A percentile compares a stretch with the other conserved stretches of the same genome.
Evolutionary conservation across 1,140 invertebrate genomes (phyloP).

Genomic region (Diachasmimorpha longicaudata): DNA sequence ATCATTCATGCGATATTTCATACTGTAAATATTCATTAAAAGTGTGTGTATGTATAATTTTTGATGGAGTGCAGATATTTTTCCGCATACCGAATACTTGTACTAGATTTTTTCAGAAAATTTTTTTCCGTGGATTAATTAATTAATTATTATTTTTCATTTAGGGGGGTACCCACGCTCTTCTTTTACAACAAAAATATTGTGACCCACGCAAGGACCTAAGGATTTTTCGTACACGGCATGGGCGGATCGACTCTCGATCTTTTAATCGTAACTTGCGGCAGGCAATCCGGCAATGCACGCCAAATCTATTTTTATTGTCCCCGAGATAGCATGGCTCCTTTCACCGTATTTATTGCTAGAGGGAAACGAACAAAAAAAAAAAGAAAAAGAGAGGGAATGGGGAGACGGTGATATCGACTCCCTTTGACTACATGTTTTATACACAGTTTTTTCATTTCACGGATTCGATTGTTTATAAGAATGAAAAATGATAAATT

Average conservation of each 20-base stretch:
- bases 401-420: not conserved
- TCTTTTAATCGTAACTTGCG: constrained; percentile 55
- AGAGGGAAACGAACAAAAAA: constrained; percentile 7
- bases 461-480: not conserved
- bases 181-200: constrained; percentile 14
- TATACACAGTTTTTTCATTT: not conserved
- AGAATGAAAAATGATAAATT: not conserved
- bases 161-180: not conserved
- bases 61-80: too few relatives aligned
- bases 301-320: constrained; percentile 45
- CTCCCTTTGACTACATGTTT: not conserved
- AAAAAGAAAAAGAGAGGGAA: not conserved
- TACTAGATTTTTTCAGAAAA: too few relatives aligned
- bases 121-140: too few relatives aligned
- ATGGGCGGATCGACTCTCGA: constrained; percentile 45
- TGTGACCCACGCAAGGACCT: constrained; percentile 20
- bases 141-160: not conserved
- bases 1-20: not conserved
- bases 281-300: constrained; percentile 35
- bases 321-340: constrained; percentile 32
- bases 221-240: constrained; percentile 44
- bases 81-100: too few relatives aligned
- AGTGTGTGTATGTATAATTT: too few relatives aligned
- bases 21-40: too few relatives aligned
- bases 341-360: constrained; percentile 34